These are phyloP conservation scores for Mesocricetus auratus DNA, from an alignment of 2,113 vertebrate genomes.

Conservation along the genomic window DNA sequence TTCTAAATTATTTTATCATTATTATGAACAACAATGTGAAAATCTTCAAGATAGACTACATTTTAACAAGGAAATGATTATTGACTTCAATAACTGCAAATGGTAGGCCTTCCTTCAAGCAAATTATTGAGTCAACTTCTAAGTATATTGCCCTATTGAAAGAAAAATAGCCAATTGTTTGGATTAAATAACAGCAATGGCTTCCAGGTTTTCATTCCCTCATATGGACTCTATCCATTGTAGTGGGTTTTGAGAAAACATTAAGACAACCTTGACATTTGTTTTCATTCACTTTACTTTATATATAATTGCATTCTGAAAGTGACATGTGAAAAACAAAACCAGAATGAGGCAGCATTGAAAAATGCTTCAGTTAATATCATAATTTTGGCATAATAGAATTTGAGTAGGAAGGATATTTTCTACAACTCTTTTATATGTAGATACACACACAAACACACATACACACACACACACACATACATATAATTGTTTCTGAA, in stretches of 20 bases:
- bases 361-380: slow-evolving; percentile 1
- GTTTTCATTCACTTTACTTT: slow-evolving; percentile 4
- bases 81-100: background rate
- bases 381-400: slow-evolving; percentile 10
- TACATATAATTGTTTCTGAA: background rate
- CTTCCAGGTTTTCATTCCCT: background rate
- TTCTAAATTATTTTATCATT: background rate
- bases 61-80: background rate
- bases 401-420: background rate
- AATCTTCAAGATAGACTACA: background rate
- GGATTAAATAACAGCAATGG: background rate
- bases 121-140: slow-evolving; percentile 25
- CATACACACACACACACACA: background rate
- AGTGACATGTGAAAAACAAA: background rate
- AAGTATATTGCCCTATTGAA: background rate
- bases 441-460: too few relatives aligned
- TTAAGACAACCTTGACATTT: background rate
- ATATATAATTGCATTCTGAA: background rate
- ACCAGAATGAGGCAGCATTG: background rate
- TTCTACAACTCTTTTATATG: background rate
- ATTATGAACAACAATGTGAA: background rate
- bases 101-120: background rate
- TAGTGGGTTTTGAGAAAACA: slow-evolving; percentile 37
- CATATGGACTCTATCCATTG: background rate
- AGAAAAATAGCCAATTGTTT: background rate